phyloP scores from a whole-genome alignment of 2,797 vertebrate genomes.

The Lepidocolaptes lacrymiger region DNA sequence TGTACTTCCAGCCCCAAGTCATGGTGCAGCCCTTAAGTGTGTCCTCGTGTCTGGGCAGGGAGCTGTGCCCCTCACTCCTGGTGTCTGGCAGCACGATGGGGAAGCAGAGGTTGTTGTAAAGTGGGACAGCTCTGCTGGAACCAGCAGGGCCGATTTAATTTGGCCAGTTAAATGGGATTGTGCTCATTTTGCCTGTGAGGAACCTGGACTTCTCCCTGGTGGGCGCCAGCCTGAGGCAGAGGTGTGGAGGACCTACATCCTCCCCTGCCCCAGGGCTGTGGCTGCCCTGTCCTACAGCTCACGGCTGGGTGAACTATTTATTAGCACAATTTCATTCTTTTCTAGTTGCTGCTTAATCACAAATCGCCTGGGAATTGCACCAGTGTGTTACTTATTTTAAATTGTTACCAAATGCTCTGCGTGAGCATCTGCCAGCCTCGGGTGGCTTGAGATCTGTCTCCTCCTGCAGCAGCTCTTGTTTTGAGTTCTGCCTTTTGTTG shows the following conservation, averaged over 20 bases:
- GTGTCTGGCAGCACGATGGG: not conserved
- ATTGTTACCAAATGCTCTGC: not conserved
- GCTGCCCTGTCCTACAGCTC: not conserved
- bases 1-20: not conserved
- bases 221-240: not conserved
- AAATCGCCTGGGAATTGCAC: not conserved
- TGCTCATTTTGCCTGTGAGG: not conserved
- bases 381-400: not conserved
- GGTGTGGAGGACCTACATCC: not conserved
- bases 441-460: not conserved
- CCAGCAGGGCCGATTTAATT: not conserved
- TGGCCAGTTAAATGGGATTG: not conserved
- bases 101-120: not conserved
- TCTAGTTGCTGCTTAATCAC: not conserved
- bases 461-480: not conserved
- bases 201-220: not conserved
- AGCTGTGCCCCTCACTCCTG: not conserved
- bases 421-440: not conserved
- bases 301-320: not conserved
- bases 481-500: not conserved
- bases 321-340: not conserved
- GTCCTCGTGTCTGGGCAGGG: fast-evolving
- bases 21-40: fast-evolving
- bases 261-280: not conserved
- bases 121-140: slow-evolving; percentile 23